Conservation (phyloP, 2,888 invertebrate species). For the Stegophylla sp. region DNA sequence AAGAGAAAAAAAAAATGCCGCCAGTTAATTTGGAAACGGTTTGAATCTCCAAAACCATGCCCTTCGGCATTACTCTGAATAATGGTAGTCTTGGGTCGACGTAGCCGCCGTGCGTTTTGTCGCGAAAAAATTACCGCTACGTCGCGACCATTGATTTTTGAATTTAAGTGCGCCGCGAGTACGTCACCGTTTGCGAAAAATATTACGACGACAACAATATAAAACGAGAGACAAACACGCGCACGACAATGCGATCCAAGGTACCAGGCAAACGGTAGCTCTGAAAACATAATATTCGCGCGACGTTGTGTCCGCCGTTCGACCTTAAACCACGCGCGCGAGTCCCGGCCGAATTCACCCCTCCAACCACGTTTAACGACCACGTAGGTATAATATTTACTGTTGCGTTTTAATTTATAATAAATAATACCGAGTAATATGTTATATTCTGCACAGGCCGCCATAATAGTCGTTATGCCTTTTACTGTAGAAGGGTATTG, state of each 20-base stretch:
- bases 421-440: too few species aligned
- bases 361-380: not conserved
- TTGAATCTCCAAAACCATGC: too few species aligned
- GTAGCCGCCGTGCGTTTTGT: not conserved
- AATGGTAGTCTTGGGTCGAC: too few species aligned
- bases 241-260: not conserved
- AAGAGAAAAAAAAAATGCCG: too few species aligned
- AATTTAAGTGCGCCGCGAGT: not conserved
- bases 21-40: too few species aligned
- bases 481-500: too few species aligned
- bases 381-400: not conserved
- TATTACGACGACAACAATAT: not conserved
- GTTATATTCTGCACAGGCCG: too few species aligned
- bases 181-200: constrained; percentile 24
- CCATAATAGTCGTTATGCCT: too few species aligned
- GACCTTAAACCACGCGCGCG: not conserved
- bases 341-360: not conserved
- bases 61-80: too few species aligned
- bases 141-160: constrained; percentile 20
- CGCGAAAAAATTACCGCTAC: not conserved
- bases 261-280: constrained; percentile 48
- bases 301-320: constrained; percentile 9
- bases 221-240: constrained; percentile 16
- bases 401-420: not conserved
- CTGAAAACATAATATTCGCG: constrained; percentile 12